These are phyloP conservation scores for Miniopterus natalensis DNA, from an alignment of 2,113 vertebrate genomes.

Conservation along the genomic window DNA sequence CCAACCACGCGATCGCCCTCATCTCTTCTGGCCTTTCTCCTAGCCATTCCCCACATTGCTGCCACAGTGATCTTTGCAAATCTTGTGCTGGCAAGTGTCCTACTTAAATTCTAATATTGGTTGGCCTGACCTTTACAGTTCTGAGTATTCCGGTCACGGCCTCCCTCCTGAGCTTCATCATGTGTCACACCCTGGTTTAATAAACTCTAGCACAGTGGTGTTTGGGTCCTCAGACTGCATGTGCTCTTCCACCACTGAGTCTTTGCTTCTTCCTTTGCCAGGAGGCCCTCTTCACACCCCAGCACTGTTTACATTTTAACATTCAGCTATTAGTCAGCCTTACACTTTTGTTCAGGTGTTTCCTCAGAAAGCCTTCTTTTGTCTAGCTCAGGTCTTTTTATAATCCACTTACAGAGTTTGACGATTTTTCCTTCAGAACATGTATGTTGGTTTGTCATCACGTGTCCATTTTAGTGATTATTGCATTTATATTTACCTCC, in stretches of 20 bases:
- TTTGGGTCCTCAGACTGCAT: neutral
- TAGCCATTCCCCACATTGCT: neutral
- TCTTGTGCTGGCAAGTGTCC: neutral
- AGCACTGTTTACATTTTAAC: neutral
- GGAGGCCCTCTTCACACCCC: accelerated
- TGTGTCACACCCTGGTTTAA: neutral
- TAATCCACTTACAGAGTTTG: neutral
- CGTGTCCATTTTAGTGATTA: neutral
- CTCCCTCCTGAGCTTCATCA: neutral
- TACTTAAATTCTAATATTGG: neutral
- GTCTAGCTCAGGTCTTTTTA: neutral
- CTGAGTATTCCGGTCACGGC: neutral
- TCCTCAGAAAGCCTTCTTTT: neutral
- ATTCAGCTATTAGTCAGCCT: neutral
- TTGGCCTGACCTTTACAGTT: neutral
- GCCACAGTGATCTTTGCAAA: neutral
- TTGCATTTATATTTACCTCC: neutral
- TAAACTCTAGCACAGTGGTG: neutral
- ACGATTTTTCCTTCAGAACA: neutral
- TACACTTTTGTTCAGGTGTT: neutral
- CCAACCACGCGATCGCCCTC: neutral
- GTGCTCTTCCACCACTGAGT: neutral
- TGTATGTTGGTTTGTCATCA: neutral
- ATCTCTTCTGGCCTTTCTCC: neutral
- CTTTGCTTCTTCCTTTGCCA: neutral